Conservation (phyloP, 2,797 vertebrate genomes). For the Gallirallus australis region DNA sequence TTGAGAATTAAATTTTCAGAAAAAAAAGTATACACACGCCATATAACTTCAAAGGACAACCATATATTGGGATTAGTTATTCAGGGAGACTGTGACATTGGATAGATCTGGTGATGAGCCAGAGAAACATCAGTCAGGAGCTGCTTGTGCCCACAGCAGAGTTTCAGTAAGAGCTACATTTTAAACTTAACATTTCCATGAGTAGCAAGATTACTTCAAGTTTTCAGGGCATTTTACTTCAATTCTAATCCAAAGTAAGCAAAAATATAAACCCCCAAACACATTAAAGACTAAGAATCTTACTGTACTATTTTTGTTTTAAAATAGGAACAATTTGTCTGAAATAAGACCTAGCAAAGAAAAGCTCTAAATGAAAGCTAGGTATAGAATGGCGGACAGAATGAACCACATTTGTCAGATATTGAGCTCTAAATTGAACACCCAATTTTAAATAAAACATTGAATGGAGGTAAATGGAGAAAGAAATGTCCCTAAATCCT, state of each 20-base stretch:
- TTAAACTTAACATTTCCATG: neutral
- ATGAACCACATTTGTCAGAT: rapidly evolving
- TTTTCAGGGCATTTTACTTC: neutral
- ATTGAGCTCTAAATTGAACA: neutral
- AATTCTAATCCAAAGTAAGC: neutral
- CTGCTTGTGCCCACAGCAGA: neutral
- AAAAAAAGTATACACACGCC: neutral
- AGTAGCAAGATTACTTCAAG: neutral
- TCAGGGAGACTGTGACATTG: neutral
- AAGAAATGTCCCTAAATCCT: neutral
- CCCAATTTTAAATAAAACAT: neutral
- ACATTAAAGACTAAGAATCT: neutral
- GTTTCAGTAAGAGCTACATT: neutral
- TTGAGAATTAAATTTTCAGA: neutral
- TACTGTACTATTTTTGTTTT: neutral
- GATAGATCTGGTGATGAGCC: neutral
- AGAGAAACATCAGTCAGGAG: neutral
- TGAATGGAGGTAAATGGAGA: neutral
- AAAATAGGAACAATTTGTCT: neutral
- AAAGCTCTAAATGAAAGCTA: neutral
- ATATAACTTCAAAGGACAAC: neutral
- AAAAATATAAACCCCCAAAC: neutral
- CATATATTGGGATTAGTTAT: neutral
- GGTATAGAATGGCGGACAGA: neutral
- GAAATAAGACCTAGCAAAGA: neutral